A percentile compares a stretch with the other conserved stretches of the same genome.
Evolutionary conservation across 2,888 invertebrate genomes (phyloP).

Genomic region (Macrosiphum euphorbiae): DNA sequence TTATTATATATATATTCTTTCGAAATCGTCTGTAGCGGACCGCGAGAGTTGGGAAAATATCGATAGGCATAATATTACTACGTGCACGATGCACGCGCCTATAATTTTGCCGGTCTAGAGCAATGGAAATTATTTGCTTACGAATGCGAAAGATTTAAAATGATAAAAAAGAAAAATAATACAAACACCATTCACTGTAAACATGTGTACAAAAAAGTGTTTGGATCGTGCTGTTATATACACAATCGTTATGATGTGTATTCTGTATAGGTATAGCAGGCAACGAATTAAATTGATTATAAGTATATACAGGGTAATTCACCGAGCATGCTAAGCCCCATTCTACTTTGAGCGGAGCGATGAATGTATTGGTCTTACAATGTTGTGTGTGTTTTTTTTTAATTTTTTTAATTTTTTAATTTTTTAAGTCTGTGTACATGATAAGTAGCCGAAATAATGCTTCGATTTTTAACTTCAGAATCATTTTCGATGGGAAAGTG

Average conservation of each 20-base stretch:
- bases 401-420: too few species aligned
- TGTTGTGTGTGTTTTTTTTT: too few species aligned
- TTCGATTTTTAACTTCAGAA: too few species aligned
- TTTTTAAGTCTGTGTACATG: too few species aligned
- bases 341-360: background rate
- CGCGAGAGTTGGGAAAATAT: background rate
- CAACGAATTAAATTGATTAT: background rate
- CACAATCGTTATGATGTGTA: background rate
- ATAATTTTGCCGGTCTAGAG: background rate
- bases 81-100: background rate
- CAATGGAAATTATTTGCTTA: background rate
- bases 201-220: background rate
- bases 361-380: too few species aligned
- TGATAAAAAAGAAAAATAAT: background rate
- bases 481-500: too few species aligned
- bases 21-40: background rate
- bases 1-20: background rate
- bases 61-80: background rate
- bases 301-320: background rate
- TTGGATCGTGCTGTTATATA: background rate
- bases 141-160: background rate
- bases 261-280: too few species aligned
- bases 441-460: too few species aligned
- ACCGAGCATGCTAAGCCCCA: background rate
- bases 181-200: background rate